Percentiles rank a stretch among this genome's conserved stretches.
phyloP scores from a whole-genome alignment of 2,797 vertebrate species.

The Acanthurus lineatus region DNA sequence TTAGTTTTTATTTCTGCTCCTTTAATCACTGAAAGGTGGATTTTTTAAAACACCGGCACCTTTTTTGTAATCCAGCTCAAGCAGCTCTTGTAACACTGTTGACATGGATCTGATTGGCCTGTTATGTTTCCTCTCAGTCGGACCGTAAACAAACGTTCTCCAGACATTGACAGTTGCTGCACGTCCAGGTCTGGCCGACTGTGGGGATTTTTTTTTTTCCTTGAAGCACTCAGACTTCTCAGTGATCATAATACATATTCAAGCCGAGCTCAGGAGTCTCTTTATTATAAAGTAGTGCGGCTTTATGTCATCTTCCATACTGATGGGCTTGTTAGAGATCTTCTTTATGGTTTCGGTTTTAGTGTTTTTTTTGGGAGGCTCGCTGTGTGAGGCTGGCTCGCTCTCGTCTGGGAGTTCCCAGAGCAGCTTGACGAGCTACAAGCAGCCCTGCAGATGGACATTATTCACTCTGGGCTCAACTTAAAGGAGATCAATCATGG shows the following conservation, averaged over 20 bases:
- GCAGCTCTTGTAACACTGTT: neutral
- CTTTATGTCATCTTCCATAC: neutral
- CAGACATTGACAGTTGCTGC: neutral
- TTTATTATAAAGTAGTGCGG: neutral
- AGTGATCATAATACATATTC: slow-evolving; percentile 15
- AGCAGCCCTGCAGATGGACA: slow-evolving; percentile 47
- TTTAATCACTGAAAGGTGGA: too few relatives aligned
- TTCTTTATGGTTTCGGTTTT: slow-evolving; percentile 15
- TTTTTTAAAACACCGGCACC: neutral
- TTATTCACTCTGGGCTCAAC: slow-evolving; percentile 50
- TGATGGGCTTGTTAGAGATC: slow-evolving; percentile 16
- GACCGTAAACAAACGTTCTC: too few relatives aligned
- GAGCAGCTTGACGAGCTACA: slow-evolving; percentile 23
- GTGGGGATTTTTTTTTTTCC: slow-evolving; percentile 1
- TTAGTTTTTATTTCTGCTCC: too few relatives aligned
- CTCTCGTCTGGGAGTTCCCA: slow-evolving; percentile 51
- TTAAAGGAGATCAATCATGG: slow-evolving; percentile 42
- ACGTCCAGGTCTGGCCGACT: neutral
- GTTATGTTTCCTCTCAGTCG: too few relatives aligned
- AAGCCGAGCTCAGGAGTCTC: slow-evolving; percentile 1
- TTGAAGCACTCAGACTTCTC: neutral
- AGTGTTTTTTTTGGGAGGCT: slow-evolving; percentile 22
- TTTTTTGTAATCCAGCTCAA: neutral
- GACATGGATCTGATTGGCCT: too few relatives aligned
- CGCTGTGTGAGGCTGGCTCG: slow-evolving; percentile 12